Conservation (phyloP, 2,888 invertebrate genomes). For the Falcaria lacertinaria region DNA sequence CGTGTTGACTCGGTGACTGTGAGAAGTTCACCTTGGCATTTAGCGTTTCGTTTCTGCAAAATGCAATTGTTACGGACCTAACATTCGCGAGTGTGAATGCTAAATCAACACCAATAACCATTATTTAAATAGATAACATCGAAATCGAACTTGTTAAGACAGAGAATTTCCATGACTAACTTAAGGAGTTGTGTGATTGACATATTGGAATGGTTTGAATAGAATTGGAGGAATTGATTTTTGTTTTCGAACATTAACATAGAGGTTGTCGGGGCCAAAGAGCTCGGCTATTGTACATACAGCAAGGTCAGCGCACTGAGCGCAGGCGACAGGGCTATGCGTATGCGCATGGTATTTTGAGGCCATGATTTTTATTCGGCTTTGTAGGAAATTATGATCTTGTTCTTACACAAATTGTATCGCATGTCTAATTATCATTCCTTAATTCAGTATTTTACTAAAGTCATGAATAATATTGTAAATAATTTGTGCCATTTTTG, state of each 20-base stretch:
- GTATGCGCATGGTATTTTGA: conserved; percentile 46
- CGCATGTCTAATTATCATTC: too few species aligned
- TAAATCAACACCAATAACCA: conserved; percentile 5
- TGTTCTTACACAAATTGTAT: background rate
- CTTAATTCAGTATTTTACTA: too few species aligned
- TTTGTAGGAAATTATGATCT: conserved; percentile 33
- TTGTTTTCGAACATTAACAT: conserved; percentile 16
- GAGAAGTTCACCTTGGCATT: conserved; percentile 71
- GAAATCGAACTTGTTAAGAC: background rate
- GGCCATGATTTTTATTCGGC: conserved; percentile 44
- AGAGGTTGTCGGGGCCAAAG: conserved; percentile 28
- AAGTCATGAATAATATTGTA: too few species aligned
- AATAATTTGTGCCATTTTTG: background rate
- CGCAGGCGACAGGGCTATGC: conserved; percentile 39
- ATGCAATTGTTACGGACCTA: conserved; percentile 32
- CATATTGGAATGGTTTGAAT: background rate
- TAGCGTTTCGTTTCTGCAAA: conserved; percentile 43
- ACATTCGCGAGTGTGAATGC: conserved; percentile 13
- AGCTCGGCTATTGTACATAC: conserved; percentile 46
- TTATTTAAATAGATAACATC: background rate
- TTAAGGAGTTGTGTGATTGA: background rate
- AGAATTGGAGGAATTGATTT: conserved; percentile 19
- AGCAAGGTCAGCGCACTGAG: conserved; percentile 65
- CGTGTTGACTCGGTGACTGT: conserved; percentile 47
- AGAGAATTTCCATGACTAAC: conserved; percentile 5